Percentiles rank a stretch among this genome's conserved stretches.
phyloP scores from a whole-genome alignment of 1,140 invertebrate genomes.

The Amphibalanus amphitrite region DNA sequence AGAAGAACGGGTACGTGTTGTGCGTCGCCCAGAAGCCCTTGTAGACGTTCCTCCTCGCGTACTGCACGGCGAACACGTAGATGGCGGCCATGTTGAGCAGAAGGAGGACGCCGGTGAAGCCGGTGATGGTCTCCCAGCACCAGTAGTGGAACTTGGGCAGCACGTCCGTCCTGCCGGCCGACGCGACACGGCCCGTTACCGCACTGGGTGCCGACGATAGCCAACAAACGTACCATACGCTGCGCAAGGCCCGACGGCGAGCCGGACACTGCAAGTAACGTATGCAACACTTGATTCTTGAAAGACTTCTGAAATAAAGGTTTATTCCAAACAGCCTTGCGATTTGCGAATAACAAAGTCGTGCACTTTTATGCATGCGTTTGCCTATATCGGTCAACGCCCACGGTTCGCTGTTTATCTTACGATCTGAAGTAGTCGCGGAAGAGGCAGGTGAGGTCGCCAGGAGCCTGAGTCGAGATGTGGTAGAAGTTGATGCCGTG shows the following conservation, averaged over 20 bases:
- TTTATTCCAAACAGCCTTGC: no score
- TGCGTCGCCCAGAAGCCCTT: constrained; percentile 43
- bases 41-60: constrained; percentile 34
- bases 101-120: constrained; percentile 45
- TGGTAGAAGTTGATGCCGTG: constrained; percentile 43
- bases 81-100: constrained; percentile 39
- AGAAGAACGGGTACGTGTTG: constrained; percentile 44
- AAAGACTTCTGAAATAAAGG: no score
- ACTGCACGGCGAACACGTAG: constrained; percentile 42
- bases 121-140: constrained; percentile 42
- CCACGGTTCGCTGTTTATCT: no score
- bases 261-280: no score
- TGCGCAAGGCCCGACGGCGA: no score
- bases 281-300: no score
- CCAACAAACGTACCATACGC: no score
- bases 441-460: constrained; percentile 39
- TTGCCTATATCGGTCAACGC: no score
- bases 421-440: constrained; percentile 35
- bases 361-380: no score
- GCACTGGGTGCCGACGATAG: no score
- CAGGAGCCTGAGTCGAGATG: constrained; percentile 37
- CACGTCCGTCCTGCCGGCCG: constrained; percentile 30
- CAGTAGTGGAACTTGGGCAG: constrained; percentile 43
- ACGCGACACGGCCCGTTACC: no score
- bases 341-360: no score